Evolutionary conservation across 2,113 vertebrate genomes (phyloP).

Genomic region (Myxocyprinus asiaticus): DNA sequence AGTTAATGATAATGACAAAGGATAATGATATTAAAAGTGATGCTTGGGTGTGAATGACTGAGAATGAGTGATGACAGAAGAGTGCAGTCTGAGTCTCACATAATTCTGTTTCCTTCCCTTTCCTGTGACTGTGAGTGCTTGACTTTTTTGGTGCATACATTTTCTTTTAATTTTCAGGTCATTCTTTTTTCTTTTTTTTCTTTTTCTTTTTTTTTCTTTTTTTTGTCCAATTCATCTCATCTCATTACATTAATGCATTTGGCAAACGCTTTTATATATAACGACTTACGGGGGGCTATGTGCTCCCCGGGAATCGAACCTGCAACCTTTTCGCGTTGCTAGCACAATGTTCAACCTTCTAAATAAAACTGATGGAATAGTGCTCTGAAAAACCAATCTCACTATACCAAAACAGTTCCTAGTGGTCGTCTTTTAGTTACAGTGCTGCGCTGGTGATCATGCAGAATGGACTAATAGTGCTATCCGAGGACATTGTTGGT

Average conservation of each 20-base stretch:
- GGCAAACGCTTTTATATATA: no score
- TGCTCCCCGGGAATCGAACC: no score
- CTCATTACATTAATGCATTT: conserved; percentile 41
- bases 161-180: conserved; percentile 27
- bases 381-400: conserved; percentile 38
- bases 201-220: conserved; percentile 36
- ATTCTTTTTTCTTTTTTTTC: no score
- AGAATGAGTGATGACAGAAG: conserved; percentile 7
- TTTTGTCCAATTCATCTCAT: conserved; percentile 48
- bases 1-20: not conserved
- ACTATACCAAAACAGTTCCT: conserved; percentile 14
- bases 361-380: no score
- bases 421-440: conserved; percentile 15
- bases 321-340: no score
- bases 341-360: no score
- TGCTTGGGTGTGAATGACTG: not conserved
- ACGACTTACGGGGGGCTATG: no score
- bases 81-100: conserved; percentile 1
- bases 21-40: conserved; percentile 27
- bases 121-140: conserved; percentile 11
- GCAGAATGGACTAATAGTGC: not conserved
- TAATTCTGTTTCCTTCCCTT: conserved; percentile 36
- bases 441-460: conserved; percentile 18
- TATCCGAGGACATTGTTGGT: not conserved
- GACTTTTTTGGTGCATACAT: conserved; percentile 27